phyloP scores from a whole-genome alignment of 2,113 vertebrate genomes.

The Nothobranchius furzeri region DNA sequence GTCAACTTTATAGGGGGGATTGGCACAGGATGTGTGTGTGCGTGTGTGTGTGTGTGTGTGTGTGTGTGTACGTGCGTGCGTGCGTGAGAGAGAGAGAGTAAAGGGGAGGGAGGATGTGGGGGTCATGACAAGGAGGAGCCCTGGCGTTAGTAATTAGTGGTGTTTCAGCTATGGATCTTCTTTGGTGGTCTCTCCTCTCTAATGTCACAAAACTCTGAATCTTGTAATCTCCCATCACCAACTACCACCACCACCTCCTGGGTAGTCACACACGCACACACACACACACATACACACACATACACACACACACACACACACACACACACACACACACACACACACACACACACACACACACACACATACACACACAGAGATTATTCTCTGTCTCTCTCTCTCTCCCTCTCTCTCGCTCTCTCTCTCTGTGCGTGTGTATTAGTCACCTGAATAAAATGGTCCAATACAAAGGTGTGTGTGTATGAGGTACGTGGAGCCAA shows the following conservation, averaged over 20 bases:
- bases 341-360: constrained; percentile 37
- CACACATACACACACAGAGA: constrained; percentile 19
- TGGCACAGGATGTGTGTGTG: constrained; percentile 62
- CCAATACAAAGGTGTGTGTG: constrained; percentile 78
- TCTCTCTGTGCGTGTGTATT: constrained; percentile 38
- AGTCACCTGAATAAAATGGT: constrained; percentile 79
- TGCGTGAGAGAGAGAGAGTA: constrained; percentile 20
- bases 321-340: constrained; percentile 52
- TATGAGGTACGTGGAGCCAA: constrained; percentile 73
- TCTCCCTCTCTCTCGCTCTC: constrained; percentile 28
- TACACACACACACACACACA: no score
- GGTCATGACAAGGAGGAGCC: constrained; percentile 83
- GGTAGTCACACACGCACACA: constrained; percentile 50
- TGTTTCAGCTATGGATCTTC: constrained; percentile 86
- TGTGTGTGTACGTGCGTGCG: constrained; percentile 29
- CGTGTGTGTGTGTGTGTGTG: constrained; percentile 37
- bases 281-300: no score
- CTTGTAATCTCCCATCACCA: constrained; percentile 85
- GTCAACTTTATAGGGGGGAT: constrained; percentile 71
- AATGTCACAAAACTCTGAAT: constrained; percentile 78
- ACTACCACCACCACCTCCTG: constrained; percentile 69
- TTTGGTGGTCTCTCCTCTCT: constrained; percentile 89
- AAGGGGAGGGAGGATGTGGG: constrained; percentile 50
- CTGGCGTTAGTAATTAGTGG: constrained; percentile 92
- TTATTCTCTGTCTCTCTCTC: constrained; percentile 22